A percentile compares a stretch with the other conserved stretches of the same genome.
Conservation (phyloP, 2,113 vertebrate species). For the Hyaena hyaena region DNA sequence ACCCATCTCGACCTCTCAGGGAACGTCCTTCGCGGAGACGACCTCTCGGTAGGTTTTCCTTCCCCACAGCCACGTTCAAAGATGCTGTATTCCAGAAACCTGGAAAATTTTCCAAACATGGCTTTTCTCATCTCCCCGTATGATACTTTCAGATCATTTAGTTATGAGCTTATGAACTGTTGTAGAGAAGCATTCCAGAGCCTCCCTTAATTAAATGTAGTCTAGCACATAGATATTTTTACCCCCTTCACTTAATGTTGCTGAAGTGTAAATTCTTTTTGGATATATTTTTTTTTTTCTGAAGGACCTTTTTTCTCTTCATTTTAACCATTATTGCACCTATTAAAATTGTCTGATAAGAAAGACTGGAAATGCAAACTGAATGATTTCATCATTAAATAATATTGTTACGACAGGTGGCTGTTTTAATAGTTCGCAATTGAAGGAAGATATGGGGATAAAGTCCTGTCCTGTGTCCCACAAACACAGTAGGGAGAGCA, state of each 20-base stretch:
- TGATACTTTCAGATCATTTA: not conserved
- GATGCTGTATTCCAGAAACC: not conserved
- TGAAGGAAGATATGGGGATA: not conserved
- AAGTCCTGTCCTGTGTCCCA: not conserved
- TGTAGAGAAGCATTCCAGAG: not conserved
- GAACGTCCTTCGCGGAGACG: constrained; percentile 93
- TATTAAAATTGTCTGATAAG: not conserved
- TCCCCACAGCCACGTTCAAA: not conserved
- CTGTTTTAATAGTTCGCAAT: not conserved
- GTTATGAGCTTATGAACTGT: no score
- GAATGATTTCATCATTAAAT: not conserved
- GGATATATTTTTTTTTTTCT: not conserved
- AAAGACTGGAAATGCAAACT: not conserved
- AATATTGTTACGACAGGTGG: not conserved
- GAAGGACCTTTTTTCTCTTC: not conserved
- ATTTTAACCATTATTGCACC: not conserved
- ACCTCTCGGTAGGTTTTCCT: constrained; percentile 89
- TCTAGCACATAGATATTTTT: not conserved
- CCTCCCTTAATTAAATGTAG: not conserved
- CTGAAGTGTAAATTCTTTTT: not conserved
- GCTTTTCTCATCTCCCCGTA: not conserved
- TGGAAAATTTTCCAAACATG: not conserved
- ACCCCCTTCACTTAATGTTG: not conserved
- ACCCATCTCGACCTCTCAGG: constrained; percentile 95
- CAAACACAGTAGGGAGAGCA: not conserved